phyloP scores from a whole-genome alignment of 2,888 invertebrate species.

The Seira ritae region DNA sequence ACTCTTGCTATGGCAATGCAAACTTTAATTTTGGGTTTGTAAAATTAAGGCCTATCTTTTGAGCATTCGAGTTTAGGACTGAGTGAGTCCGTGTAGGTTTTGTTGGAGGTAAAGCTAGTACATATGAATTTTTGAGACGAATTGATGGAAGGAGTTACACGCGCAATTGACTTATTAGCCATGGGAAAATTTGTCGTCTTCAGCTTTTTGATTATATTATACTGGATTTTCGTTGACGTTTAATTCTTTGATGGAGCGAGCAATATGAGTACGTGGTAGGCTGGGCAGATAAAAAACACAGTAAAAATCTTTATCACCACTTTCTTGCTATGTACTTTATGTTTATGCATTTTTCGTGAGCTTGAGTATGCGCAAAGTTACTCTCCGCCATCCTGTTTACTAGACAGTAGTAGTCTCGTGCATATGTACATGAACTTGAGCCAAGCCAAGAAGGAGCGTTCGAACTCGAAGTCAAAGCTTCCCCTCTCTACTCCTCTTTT shows the following conservation, averaged over 20 bases:
- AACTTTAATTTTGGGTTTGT: too few species aligned
- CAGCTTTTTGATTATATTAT: constrained; percentile 45
- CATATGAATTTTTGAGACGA: not conserved
- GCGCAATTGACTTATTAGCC: constrained; percentile 54
- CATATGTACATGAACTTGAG: too few species aligned
- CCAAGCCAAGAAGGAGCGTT: too few species aligned
- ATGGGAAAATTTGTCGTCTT: constrained; percentile 50
- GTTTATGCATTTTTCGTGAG: not conserved
- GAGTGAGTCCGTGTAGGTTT: too few species aligned
- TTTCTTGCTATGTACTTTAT: too few species aligned
- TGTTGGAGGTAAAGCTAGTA: too few species aligned
- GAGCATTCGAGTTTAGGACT: too few species aligned
- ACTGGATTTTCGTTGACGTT: not conserved
- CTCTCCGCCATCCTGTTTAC: not conserved
- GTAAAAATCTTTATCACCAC: not conserved
- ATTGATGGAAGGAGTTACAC: not conserved
- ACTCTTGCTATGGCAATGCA: too few species aligned
- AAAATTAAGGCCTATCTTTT: too few species aligned
- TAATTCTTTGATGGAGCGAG: not conserved
- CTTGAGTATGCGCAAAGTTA: not conserved
- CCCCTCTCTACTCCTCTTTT: not conserved
- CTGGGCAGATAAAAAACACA: not conserved
- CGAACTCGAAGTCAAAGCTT: not conserved
- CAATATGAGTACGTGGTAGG: not conserved
- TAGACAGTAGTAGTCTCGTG: not conserved